Conservation (phyloP, 2,888 invertebrate genomes). For the Trachelus troglodyta region DNA sequence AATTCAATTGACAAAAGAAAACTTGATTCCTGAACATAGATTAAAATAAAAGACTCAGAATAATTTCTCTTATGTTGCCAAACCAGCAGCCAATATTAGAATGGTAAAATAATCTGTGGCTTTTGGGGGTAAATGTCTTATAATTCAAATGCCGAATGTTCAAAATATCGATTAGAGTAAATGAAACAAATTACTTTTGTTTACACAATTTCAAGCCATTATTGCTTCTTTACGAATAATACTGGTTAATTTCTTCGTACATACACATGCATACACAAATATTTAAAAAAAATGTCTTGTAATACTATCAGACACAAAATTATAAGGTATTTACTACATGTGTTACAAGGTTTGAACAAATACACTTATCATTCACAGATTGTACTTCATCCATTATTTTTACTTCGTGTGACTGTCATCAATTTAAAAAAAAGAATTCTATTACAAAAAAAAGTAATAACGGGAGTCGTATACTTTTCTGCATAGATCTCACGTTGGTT, state of each 20-base stretch:
- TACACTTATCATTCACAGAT: neutral
- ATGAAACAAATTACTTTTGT: no score
- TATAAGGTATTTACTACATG: neutral
- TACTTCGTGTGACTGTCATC: neutral
- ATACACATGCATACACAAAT: neutral
- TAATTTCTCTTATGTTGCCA: neutral
- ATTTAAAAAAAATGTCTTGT: neutral
- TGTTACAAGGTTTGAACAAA: neutral
- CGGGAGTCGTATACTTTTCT: neutral
- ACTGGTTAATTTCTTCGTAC: neutral
- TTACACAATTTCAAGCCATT: no score
- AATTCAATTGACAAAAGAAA: neutral
- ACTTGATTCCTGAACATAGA: neutral
- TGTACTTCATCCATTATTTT: neutral
- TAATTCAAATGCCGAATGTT: neutral
- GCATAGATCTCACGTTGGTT: neutral
- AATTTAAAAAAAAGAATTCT: neutral
- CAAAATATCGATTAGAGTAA: neutral
- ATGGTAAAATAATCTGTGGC: neutral
- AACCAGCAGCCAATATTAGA: neutral
- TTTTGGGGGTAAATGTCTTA: neutral
- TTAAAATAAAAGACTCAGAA: neutral
- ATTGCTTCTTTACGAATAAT: neutral
- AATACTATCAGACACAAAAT: neutral
- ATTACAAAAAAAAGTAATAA: neutral